Base-by-base conservation (phyloP, 2,797 vertebrate genomes). In the Aphelocoma californica region DNA sequence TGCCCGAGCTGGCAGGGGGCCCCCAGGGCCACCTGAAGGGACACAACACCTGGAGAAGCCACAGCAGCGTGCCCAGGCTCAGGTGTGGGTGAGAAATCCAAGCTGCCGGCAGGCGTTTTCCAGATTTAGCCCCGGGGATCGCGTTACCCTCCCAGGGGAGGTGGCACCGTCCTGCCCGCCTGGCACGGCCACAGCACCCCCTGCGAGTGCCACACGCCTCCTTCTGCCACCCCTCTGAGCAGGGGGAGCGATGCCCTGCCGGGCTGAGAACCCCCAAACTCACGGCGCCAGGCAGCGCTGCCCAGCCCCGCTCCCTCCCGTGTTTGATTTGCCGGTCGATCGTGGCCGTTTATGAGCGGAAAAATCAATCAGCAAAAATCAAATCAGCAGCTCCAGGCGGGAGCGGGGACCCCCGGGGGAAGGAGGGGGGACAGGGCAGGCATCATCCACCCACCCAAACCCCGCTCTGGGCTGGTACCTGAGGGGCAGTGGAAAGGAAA, bases 121-220 rank as follows among this genome's bases (percentile, higher is more conserved):
- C 97, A 97, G 91, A 97, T 97, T 97, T 97, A 98, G 93, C 93
- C 17, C 10, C 14, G 3, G 56, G 67, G 92, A 91, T 95, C 79
- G 48, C 61, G 8, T 93, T 93, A 74, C 96, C 77, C 65, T n/a
- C 18, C 44, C 40, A 0, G 44, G 77, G 82, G 61, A 89, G 56
- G 78, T 31, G 8, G 71, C 79, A 53, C 47, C 0, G 9, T 12
- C 58, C 79, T 23, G 71, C 47, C 40, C 3, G 14, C 15, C 11
- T 14, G 42, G 5, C 20, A 44, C 1, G 1, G 71, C 28, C 42
- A 18, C 47, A 4, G 8, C 20, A 3, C 10, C 4, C 26, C 6
- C 64, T 16, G 44, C 13, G 7, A 60, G 24, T 1, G 50, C 21
- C 36, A 26, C 66, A 1, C 42, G 2, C 0, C 79, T 13, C 51